These are phyloP conservation scores for Columba livia DNA, from an alignment of 2,113 vertebrate genomes.

Conservation along the genomic window DNA sequence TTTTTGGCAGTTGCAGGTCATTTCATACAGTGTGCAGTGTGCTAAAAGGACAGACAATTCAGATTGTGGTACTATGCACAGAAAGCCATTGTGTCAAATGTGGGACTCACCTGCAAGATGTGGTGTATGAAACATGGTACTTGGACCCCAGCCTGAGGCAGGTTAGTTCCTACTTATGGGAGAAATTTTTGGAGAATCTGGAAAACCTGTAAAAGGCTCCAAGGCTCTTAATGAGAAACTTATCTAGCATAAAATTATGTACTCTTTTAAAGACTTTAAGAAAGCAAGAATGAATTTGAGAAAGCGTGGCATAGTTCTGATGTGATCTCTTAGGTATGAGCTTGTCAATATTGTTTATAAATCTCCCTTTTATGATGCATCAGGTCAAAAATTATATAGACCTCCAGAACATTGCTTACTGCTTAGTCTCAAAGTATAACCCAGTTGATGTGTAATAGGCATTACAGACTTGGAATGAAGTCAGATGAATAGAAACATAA, in stretches of 20 bases:
- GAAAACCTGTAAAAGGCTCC: background rate
- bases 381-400: background rate
- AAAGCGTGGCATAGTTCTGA: background rate
- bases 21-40: background rate
- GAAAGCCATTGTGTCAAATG: background rate
- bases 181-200: background rate
- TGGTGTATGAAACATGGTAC: background rate
- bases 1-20: background rate
- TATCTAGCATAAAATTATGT: background rate
- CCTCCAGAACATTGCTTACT: background rate
- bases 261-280: background rate
- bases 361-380: background rate
- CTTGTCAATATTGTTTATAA: background rate
- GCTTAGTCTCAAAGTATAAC: background rate
- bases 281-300: background rate
- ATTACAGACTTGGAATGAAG: background rate
- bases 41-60: background rate
- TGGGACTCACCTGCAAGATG: background rate
- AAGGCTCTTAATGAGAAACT: background rate
- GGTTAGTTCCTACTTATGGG: background rate
- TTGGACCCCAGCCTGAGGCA: background rate
- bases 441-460: background rate
- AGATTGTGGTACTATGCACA: background rate
- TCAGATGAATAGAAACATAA: conserved; percentile 16
- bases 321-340: background rate